These are phyloP conservation scores for Ylistrum balloti DNA, from an alignment of 1,140 invertebrate species.

Conservation along the genomic window DNA sequence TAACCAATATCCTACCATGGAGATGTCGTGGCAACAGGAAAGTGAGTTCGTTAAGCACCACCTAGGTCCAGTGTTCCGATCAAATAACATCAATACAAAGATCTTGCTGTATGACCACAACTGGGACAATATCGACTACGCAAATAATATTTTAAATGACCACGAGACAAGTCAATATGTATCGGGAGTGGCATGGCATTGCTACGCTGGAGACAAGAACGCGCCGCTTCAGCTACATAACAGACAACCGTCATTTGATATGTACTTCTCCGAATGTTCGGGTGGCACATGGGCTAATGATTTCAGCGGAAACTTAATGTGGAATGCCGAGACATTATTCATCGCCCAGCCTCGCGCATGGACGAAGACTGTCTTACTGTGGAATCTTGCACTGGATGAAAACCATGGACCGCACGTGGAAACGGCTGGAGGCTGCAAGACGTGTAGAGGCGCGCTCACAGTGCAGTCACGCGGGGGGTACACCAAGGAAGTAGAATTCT, in stretches of 20 bases:
- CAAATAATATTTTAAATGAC: conserved; percentile 64
- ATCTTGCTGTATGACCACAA: conserved; percentile 71
- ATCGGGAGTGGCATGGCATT: conserved; percentile 68
- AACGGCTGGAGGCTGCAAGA: conserved; percentile 62
- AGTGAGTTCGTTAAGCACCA: conserved; percentile 63
- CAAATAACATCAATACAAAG: conserved; percentile 65
- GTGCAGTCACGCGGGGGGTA: conserved; percentile 52
- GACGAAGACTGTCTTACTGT: conserved; percentile 66
- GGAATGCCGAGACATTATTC: conserved; percentile 61
- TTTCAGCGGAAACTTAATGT: conserved; percentile 59
- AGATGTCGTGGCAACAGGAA: conserved; percentile 52
- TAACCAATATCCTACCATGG: conserved; percentile 63
- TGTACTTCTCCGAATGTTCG: conserved; percentile 69
- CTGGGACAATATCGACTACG: conserved; percentile 63
- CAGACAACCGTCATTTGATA: conserved; percentile 60
- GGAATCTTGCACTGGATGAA: conserved; percentile 72
- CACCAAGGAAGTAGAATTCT: conserved; percentile 68
- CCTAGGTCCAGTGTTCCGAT: conserved; percentile 64
- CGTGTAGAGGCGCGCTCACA: conserved; percentile 70
- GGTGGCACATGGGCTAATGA: conserved; percentile 60
- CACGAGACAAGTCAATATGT: conserved; percentile 62
- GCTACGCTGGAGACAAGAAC: conserved; percentile 66
- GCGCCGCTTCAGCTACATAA: conserved; percentile 57
- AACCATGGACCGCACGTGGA: conserved; percentile 64
- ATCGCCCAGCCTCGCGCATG: conserved; percentile 67